Evolutionary conservation across 2,888 invertebrate species (phyloP).

Genomic region (Sminthurides aquaticus): DNA sequence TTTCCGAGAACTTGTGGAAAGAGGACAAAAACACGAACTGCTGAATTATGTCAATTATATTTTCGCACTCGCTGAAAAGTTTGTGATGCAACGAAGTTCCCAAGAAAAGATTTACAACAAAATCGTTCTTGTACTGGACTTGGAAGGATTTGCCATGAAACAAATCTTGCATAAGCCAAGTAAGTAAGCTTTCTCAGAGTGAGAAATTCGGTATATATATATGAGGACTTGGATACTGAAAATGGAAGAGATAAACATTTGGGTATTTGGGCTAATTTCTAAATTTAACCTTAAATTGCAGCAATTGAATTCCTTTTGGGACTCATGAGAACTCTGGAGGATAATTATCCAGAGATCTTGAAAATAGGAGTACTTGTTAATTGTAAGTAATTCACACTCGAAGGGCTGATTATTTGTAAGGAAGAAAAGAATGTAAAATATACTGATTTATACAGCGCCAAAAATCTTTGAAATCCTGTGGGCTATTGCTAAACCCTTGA

Average conservation of each 20-base stretch:
- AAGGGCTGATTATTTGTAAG: not conserved
- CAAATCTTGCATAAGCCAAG: slow-evolving; percentile 21
- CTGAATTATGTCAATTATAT: slow-evolving; percentile 19
- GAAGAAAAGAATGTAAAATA: not conserved
- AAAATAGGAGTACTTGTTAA: slow-evolving; percentile 9
- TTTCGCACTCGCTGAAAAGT: slow-evolving; percentile 14
- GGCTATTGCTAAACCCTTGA: slow-evolving; percentile 12
- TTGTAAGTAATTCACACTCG: slow-evolving; percentile 8
- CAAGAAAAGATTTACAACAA: slow-evolving; percentile 9
- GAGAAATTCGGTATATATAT: too few relatives aligned
- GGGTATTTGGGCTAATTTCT: too few relatives aligned
- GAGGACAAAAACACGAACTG: slow-evolving; percentile 23
- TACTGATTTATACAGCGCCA: slow-evolving; percentile 8
- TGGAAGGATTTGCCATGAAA: slow-evolving; percentile 19
- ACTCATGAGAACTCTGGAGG: slow-evolving; percentile 11
- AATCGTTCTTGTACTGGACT: slow-evolving; percentile 13
- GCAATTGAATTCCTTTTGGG: slow-evolving; percentile 16
- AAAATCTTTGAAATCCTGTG: slow-evolving; percentile 18
- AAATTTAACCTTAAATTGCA: too few relatives aligned
- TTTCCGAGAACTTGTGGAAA: slow-evolving; percentile 29
- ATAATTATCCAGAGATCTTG: slow-evolving; percentile 17
- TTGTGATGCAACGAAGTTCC: not conserved
- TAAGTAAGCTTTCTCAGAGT: slow-evolving; percentile 7
- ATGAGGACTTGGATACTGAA: too few relatives aligned
- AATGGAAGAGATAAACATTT: too few relatives aligned